Evolutionary conservation across 1,140 invertebrate species (phyloP).

Genomic region (Sarcophaga peregrina): DNA sequence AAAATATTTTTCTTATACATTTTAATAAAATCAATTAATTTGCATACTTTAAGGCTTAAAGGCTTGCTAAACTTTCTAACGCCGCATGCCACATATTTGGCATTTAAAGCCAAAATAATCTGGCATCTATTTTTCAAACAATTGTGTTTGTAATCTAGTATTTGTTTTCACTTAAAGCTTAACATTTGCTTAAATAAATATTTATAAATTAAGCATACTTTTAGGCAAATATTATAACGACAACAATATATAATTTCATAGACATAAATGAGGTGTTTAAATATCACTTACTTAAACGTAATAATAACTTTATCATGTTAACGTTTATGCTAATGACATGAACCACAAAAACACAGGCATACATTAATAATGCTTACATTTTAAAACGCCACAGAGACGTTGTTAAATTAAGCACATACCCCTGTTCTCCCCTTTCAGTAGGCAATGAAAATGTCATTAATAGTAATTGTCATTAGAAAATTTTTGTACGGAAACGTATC

Average conservation of each 20-base stretch:
- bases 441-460: too few species aligned
- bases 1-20: not conserved
- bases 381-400: too few species aligned
- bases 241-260: not conserved
- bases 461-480: too few species aligned
- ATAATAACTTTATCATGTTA: slow-evolving; percentile 38
- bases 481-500: too few species aligned
- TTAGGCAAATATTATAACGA: slow-evolving; percentile 3
- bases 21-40: not conserved
- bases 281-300: slow-evolving; percentile 35
- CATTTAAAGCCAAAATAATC: too few species aligned
- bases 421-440: too few species aligned
- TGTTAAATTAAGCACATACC: too few species aligned
- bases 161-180: not conserved
- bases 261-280: slow-evolving; percentile 29
- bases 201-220: slow-evolving; percentile 1
- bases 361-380: not conserved
- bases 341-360: slow-evolving; percentile 27
- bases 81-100: too few species aligned
- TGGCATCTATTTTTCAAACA: too few species aligned
- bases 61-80: too few species aligned
- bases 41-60: not conserved
- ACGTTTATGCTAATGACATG: slow-evolving; percentile 39
- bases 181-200: not conserved
- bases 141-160: too few species aligned